Conservation (phyloP, 2,888 invertebrate genomes). For the Rhabditophanes sp. region DNA sequence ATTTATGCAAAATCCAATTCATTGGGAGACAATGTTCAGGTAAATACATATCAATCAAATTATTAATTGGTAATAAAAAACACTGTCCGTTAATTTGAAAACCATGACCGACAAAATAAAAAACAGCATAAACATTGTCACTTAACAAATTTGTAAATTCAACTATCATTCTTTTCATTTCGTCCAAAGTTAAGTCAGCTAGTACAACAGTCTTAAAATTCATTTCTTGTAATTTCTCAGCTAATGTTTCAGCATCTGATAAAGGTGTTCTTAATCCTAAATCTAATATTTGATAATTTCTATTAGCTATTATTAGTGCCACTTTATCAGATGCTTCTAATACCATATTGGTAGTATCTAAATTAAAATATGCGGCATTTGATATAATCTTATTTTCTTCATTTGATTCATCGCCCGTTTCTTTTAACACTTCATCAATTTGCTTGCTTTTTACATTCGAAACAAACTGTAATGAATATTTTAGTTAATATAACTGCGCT, state of each 20-base stretch:
- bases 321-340: constrained; percentile 48
- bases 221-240: constrained; percentile 37
- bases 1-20: constrained; percentile 42
- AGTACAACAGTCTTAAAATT: constrained; percentile 47
- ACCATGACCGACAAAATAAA: constrained; percentile 48
- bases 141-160: constrained; percentile 46
- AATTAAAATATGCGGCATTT: no score
- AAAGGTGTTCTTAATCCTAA: constrained; percentile 38
- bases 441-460: no score
- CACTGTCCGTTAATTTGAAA: constrained; percentile 47
- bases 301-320: constrained; percentile 47
- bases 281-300: constrained; percentile 41
- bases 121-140: constrained; percentile 45
- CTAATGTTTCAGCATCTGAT: constrained; percentile 45
- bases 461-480: no score
- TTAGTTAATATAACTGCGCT: no score
- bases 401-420: no score
- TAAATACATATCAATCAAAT: constrained; percentile 31
- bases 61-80: constrained; percentile 47
- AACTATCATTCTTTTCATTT: constrained; percentile 45
- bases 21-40: constrained; percentile 43
- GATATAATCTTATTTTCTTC: no score
- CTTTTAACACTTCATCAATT: no score
- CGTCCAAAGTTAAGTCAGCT: constrained; percentile 45
- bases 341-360: no score